Evolutionary conservation across 2,797 vertebrate species (phyloP), one percentile per base, ranked within the genome.

Genomic region (Fundulus diaphanus): DNA sequence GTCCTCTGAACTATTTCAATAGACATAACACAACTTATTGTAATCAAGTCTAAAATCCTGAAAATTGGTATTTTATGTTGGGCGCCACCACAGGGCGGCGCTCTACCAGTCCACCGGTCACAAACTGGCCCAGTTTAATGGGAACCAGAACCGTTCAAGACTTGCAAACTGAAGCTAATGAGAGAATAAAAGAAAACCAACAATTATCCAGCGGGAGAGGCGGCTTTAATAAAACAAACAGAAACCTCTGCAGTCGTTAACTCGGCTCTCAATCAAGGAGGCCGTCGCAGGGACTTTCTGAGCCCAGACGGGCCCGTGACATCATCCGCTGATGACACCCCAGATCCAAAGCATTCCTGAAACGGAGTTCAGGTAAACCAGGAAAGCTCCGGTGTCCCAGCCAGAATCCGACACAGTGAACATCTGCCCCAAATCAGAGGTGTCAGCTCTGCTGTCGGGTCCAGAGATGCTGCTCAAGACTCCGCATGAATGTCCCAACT

Each of bases 371-470:
- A 88, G 88, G 90, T 90, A 76, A 89, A 92, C 88, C 88, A 93
- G 82, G 89, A 85, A 68, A 16, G 24, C 90, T 94, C 91, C 93
- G 93, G 93, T 94, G 91, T 92, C 91, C 88, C 80, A 84, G 78
- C 56, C 61, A 80, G 73, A 69, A 31, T 76, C 87, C 85, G 49
- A 18, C 88, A 85, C 71, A 87, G 82, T 80, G 76, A 87, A 90
- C 94, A 95, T 95, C 93, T 96, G 95, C 79, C 84, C 78, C 63
- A 59, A 89, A 95, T 86, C 81, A 56, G 73, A 90, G 88, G 78
- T 80, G 44, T 67, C 57, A 82, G 85, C 68, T 73, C 75, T 85
- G 89, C 90, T 68, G 73, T 72, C 69, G 61, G 72, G 68, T 77
- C 29, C 40, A 31, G 76, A 51, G 0, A 57, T 7, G 69, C 72